These are phyloP conservation scores for Drosophila kurseongensis DNA, from an alignment of 1,140 invertebrate genomes.

Conservation along the genomic window DNA sequence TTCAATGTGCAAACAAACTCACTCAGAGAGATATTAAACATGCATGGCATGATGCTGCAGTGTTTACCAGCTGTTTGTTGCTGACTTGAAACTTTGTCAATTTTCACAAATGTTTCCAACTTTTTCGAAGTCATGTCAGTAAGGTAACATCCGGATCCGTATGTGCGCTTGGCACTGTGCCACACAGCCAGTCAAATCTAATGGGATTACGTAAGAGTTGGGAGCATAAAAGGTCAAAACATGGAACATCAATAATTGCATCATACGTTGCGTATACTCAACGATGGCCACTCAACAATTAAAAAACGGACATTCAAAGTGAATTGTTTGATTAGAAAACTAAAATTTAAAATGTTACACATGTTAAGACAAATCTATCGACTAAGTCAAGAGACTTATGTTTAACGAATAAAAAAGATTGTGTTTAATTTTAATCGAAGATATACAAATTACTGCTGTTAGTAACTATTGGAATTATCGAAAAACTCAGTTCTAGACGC, in stretches of 20 bases:
- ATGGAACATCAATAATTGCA: slow-evolving; percentile 4
- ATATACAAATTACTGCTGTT: too few relatives aligned
- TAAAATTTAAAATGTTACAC: neutral
- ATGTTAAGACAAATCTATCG: too few relatives aligned
- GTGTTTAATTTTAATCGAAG: neutral
- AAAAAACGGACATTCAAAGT: slow-evolving; percentile 4
- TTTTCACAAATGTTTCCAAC: slow-evolving; percentile 55
- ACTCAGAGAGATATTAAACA: slow-evolving; percentile 38
- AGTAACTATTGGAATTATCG: neutral
- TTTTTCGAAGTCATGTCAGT: slow-evolving; percentile 57
- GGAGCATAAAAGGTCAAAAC: slow-evolving; percentile 5
- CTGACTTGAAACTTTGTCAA: slow-evolving; percentile 60
- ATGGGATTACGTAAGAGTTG: slow-evolving; percentile 30
- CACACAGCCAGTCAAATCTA: slow-evolving; percentile 21
- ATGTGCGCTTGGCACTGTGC: slow-evolving; percentile 24
- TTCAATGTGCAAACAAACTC: slow-evolving; percentile 2
- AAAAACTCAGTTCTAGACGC: neutral
- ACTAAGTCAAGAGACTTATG: too few relatives aligned
- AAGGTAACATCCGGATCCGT: slow-evolving; percentile 27
- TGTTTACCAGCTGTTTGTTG: slow-evolving; percentile 59
- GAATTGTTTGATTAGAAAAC: neutral
- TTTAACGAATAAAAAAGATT: too few relatives aligned
- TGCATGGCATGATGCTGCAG: slow-evolving; percentile 45
- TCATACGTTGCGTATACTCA: slow-evolving; percentile 19
- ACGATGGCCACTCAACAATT: slow-evolving; percentile 8